A percentile compares a stretch with the other conserved stretches of the same genome.
Conservation (phyloP, 2,113 vertebrate genomes). For the Empidonax traillii region DNA sequence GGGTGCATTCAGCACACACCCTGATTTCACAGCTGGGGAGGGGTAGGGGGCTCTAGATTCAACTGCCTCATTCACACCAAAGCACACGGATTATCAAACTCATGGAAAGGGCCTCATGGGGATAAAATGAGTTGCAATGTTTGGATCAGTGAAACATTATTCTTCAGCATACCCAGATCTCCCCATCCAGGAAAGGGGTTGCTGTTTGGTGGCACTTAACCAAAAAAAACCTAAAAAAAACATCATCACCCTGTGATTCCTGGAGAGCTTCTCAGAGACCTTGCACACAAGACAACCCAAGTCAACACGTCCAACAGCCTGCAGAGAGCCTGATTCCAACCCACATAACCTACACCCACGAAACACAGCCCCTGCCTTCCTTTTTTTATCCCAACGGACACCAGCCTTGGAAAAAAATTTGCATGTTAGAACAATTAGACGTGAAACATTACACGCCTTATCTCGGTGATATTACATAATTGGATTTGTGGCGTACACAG, state of each 20-base stretch:
- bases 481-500: not conserved
- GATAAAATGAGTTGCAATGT: not conserved
- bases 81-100: not conserved
- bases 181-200: not conserved
- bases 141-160: not conserved
- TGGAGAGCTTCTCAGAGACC: not conserved
- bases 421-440: slow-evolving; percentile 53
- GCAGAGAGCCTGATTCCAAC: not conserved
- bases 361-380: not conserved
- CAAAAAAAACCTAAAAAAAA: not conserved
- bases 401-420: not conserved
- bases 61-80: not conserved
- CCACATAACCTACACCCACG: fast-evolving
- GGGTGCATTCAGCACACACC: not conserved
- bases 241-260: not conserved
- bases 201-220: not conserved
- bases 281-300: not conserved
- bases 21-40: not conserved
- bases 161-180: not conserved
- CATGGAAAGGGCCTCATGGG: fast-evolving
- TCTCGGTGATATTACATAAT: slow-evolving; percentile 37
- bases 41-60: not conserved
- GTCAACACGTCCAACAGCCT: not conserved
- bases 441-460: slow-evolving; percentile 45
- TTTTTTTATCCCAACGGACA: not conserved